These are phyloP conservation scores for Ophion obscuratus DNA, from an alignment of 2,888 invertebrate genomes.

Conservation along the genomic window DNA sequence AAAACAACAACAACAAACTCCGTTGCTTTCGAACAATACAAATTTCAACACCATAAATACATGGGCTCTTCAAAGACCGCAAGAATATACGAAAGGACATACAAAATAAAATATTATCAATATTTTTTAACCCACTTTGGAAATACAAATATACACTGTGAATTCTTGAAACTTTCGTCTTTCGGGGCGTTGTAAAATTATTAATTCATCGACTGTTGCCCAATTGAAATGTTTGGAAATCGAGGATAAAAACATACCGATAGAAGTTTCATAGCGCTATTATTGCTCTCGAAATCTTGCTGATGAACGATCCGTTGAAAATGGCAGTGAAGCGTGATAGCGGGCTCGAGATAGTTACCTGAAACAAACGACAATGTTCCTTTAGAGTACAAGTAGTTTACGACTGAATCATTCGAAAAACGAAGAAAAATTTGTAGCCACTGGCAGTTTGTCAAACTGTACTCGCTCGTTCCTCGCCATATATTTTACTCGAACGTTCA, in stretches of 20 bases:
- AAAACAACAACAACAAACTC: too few species aligned
- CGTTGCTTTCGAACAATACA: too few species aligned
- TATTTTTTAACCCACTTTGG: too few species aligned
- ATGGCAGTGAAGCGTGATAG: conserved; percentile 19
- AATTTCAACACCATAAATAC: too few species aligned
- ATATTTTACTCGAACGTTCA: conserved; percentile 45
- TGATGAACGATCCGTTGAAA: conserved; percentile 27
- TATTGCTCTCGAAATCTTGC: background rate
- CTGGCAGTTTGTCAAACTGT: conserved; percentile 59
- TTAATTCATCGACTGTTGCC: background rate
- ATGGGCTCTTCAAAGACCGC: too few species aligned
- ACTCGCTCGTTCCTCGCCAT: conserved; percentile 22
- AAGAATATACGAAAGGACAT: too few species aligned
- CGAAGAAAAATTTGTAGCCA: background rate
- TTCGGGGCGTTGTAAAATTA: background rate
- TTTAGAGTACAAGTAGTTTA: conserved; percentile 19
- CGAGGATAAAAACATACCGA: conserved; percentile 43
- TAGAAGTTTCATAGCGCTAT: conserved; percentile 15
- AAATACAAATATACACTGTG: background rate
- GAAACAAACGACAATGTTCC: conserved; percentile 71
- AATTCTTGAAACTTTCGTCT: background rate
- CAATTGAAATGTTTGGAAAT: background rate
- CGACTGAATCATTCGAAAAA: background rate
- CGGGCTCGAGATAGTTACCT: conserved; percentile 74
- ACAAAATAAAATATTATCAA: too few species aligned